phyloP scores from a whole-genome alignment of 2,797 vertebrate genomes.

The Choloepus didactylus region DNA sequence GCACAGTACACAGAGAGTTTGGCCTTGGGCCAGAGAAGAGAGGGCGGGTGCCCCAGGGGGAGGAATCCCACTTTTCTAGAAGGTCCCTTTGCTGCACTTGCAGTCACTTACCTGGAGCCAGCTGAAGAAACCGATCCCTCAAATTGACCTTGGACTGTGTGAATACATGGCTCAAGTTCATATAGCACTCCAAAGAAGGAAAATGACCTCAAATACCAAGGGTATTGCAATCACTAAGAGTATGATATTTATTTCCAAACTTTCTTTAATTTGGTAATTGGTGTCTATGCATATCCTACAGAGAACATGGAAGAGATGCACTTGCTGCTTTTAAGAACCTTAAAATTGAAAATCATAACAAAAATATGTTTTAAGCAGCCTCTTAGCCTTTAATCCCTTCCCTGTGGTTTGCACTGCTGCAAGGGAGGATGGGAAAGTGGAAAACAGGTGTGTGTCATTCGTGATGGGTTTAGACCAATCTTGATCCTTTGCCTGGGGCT shows the following conservation, averaged over 20 bases:
- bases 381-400: neutral
- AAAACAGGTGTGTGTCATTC: neutral
- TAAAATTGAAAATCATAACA: conserved; percentile 45
- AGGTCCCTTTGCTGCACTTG: neutral
- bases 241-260: conserved; percentile 15
- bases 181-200: conserved; percentile 36
- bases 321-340: conserved; percentile 38
- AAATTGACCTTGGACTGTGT: neutral
- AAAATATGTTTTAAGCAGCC: conserved; percentile 2
- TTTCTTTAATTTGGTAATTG: conserved; percentile 62
- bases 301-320: neutral
- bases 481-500: neutral
- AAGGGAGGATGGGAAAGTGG: neutral
- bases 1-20: neutral
- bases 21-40: neutral
- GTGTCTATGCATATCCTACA: conserved; percentile 20
- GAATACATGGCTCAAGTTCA: neutral
- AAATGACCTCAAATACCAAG: conserved; percentile 54
- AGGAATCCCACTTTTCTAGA: neutral
- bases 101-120: neutral
- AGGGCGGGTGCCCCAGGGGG: neutral
- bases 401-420: neutral
- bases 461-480: neutral
- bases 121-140: neutral
- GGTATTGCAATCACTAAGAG: neutral